A percentile compares a stretch with the other conserved stretches of the same genome.
phyloP scores from a whole-genome alignment of 2,797 vertebrate genomes.

The Sebastolobus alascanus region DNA sequence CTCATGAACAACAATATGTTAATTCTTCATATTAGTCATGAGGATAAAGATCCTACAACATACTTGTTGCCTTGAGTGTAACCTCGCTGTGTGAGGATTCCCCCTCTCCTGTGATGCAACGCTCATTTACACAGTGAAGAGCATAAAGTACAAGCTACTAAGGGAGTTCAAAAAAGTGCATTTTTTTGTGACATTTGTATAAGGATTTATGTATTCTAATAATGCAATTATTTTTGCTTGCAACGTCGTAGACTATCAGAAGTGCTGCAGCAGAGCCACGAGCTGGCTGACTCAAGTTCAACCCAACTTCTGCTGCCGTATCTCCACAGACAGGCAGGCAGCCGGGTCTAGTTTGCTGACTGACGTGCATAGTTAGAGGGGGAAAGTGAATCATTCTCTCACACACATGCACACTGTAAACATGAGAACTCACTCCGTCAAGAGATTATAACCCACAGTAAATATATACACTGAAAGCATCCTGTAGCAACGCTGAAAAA shows the following conservation, averaged over 20 bases:
- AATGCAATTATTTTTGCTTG: background rate
- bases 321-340: conserved; percentile 21
- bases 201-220: background rate
- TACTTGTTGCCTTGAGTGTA: background rate
- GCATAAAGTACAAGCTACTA: background rate
- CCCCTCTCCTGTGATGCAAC: background rate
- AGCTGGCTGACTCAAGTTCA: conserved; percentile 63
- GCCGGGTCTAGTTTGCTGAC: background rate
- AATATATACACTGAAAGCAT: background rate
- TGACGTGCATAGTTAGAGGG: conserved; percentile 4
- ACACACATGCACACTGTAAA: conserved; percentile 7
- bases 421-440: background rate
- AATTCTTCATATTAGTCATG: background rate
- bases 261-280: conserved; percentile 29
- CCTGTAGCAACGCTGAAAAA: conserved; percentile 1
- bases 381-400: conserved; percentile 13
- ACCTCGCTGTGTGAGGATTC: background rate
- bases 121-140: background rate
- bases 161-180: background rate
- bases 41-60: background rate
- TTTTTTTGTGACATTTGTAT: background rate
- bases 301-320: conserved; percentile 61
- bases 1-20: background rate
- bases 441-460: background rate
- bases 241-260: background rate